Evolutionary conservation across 2,113 vertebrate genomes (phyloP), one percentile per base, ranked within the genome.

Genomic region (Rhinolophus ferrumequinum): DNA sequence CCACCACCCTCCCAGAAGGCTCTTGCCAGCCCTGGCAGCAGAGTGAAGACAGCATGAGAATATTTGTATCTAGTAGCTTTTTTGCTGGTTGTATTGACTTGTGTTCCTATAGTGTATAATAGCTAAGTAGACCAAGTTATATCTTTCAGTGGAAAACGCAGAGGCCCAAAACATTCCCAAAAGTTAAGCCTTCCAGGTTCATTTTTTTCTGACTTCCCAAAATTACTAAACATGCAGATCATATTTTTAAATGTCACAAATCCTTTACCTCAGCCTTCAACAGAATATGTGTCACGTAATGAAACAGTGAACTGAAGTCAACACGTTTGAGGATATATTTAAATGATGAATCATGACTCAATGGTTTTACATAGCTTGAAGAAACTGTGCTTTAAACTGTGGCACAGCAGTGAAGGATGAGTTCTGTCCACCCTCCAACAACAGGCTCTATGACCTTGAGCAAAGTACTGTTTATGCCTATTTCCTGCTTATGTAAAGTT

Each of bases 1-100:
- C 26, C 98, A 99, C 98, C 98, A 98, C 97, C 24, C 97, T 99
- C 98, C 98, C 98, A 97, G 98, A 97, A 97, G 98, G 97, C 98
- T 96, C 98, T 98, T 98, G 98, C 97, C 98, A 98, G 98, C 97
- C 97, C 97, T 30, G 96, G 96, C 96, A 98, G 98, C 98, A 98
- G 98, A 98, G 97, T 98, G 97, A 97, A 98, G 97, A 95, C 96
- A 98, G 64, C 18, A 44, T 86, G 58, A 97, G 73, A 97, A 97
- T 97, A 95, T 67, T 82, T 90, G 80, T 54, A 88, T 96, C 90
- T 56, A 94, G 50, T 26, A 64, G 41, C 22, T 54, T 66, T 82
- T 83, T 70, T 1, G 1, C 64, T 47, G 8, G 18, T 58, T 66
- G 9, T 73, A 21, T 52, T 92, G 41, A 41, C 3, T 60, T 85